phyloP scores from a whole-genome alignment of 2,113 vertebrate species.

The Corythoichthys haematopterus region DNA sequence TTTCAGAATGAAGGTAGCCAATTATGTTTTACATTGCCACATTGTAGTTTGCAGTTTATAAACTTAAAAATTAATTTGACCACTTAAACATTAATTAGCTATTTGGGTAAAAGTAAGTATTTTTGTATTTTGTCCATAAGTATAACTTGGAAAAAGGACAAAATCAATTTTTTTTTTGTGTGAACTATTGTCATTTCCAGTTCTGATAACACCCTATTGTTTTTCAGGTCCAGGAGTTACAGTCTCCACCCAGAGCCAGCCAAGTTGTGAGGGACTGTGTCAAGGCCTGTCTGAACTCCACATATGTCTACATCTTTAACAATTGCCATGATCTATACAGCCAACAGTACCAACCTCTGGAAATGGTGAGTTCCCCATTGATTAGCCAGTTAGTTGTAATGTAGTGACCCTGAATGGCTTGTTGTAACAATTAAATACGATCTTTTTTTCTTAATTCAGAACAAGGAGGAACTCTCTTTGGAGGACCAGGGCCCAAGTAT shows the following conservation, averaged over 20 bases:
- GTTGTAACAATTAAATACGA: neutral
- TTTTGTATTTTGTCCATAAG: neutral
- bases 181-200: neutral
- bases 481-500: slow-evolving; percentile 95
- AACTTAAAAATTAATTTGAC: neutral
- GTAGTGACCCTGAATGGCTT: too few relatives aligned
- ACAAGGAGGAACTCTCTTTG: slow-evolving; percentile 82
- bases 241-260: slow-evolving; percentile 94
- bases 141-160: neutral
- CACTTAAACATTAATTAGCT: neutral
- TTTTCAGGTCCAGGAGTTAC: slow-evolving; percentile 91
- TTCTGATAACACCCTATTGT: slow-evolving; percentile 9
- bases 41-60: neutral
- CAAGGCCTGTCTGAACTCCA: slow-evolving; percentile 96
- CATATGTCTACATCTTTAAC: slow-evolving; percentile 97
- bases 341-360: slow-evolving; percentile 84
- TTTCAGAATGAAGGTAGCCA: slow-evolving; percentile 95
- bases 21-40: neutral
- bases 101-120: neutral
- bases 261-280: slow-evolving; percentile 97
- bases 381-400: too few relatives aligned
- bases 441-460: slow-evolving; percentile 55
- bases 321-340: slow-evolving; percentile 95
- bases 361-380: slow-evolving; percentile 71
- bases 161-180: neutral